Conservation (phyloP, 2,797 vertebrate genomes). For the Hemibagrus guttatus region DNA sequence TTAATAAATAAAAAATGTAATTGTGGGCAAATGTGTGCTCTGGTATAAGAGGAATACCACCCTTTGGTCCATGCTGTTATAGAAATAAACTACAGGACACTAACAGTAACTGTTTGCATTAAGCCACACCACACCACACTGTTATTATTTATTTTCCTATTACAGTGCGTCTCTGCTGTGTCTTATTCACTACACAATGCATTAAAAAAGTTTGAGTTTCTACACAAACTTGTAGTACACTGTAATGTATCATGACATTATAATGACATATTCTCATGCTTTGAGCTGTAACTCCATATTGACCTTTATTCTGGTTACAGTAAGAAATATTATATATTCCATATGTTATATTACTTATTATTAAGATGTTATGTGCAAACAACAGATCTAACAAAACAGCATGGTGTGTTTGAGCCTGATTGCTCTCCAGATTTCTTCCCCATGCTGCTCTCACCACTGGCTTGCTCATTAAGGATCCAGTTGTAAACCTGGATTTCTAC, state of each 20-base stretch:
- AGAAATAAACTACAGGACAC: neutral
- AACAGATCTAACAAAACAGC: neutral
- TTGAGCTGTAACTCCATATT: neutral
- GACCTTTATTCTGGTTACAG: neutral
- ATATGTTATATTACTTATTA: neutral
- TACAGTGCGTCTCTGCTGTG: neutral
- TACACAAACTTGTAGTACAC: neutral
- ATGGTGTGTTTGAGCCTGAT: neutral
- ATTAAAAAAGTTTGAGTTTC: neutral
- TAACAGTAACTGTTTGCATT: neutral
- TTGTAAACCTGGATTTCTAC: neutral
- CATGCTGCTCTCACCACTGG: neutral
- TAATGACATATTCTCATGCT: neutral
- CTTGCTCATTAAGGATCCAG: neutral
- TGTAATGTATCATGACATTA: neutral
- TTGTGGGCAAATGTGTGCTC: neutral
- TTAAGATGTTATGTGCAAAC: neutral
- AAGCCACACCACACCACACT: neutral
- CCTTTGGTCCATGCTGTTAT: neutral
- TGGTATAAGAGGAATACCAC: neutral
- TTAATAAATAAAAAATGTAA: neutral
- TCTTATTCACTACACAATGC: neutral
- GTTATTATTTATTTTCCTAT: neutral
- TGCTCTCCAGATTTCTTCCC: neutral
- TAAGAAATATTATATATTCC: neutral